Conservation (phyloP, 2,113 vertebrate genomes). For the Dromas ardeola region DNA sequence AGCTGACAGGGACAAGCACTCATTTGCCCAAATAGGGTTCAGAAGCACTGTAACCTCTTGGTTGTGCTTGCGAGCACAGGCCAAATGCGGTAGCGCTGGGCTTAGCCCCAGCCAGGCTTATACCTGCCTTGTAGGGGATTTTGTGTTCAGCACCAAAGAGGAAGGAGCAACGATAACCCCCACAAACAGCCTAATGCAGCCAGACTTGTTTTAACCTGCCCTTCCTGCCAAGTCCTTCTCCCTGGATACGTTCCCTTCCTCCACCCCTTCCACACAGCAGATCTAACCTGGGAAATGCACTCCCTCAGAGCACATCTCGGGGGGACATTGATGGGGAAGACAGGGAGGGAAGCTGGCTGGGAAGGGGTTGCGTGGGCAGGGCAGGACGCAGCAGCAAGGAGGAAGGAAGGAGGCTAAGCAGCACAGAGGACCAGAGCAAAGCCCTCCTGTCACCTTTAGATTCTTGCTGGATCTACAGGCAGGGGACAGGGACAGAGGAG, state of each 20-base stretch:
- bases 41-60: neutral
- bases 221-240: neutral
- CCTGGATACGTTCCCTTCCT: neutral
- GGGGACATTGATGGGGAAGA: neutral
- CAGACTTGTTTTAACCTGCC: neutral
- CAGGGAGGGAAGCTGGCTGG: neutral
- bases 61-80: neutral
- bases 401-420: slow-evolving; percentile 29
- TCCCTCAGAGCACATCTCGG: neutral
- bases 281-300: neutral
- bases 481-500: neutral
- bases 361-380: neutral
- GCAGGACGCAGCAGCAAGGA: neutral
- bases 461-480: neutral
- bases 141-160: neutral
- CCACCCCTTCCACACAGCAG: neutral
- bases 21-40: neutral
- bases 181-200: neutral
- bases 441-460: neutral
- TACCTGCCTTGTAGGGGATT: neutral
- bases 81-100: neutral
- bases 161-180: neutral
- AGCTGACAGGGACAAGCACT: neutral
- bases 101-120: neutral
- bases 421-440: neutral